Evolutionary conservation across 2,113 vertebrate genomes (phyloP).

Genomic region (Python bivittatus): DNA sequence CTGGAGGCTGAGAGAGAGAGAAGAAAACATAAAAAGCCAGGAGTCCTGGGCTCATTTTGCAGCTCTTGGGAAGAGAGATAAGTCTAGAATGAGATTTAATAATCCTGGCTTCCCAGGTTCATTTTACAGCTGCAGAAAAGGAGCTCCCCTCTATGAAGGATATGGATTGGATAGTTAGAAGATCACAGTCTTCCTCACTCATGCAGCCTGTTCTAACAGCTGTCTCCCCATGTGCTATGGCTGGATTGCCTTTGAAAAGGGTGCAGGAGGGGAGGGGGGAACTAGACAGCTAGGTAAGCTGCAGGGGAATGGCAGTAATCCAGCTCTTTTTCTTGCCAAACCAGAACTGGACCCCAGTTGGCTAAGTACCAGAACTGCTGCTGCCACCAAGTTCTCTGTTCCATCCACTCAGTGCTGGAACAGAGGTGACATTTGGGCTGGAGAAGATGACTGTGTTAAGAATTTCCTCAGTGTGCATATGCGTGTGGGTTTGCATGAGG

Average conservation of each 20-base stretch:
- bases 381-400: neutral
- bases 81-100: too few relatives aligned
- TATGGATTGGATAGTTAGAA: neutral
- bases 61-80: neutral
- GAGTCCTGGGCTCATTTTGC: neutral
- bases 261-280: rapidly evolving
- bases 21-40: neutral
- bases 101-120: neutral
- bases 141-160: neutral
- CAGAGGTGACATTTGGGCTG: neutral
- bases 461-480: neutral
- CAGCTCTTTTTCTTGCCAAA: constrained; percentile 15
- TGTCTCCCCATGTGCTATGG: neutral
- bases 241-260: neutral
- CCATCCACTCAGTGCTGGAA: neutral
- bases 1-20: rapidly evolving
- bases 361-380: neutral
- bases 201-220: neutral
- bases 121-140: neutral
- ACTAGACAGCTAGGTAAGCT: too few relatives aligned
- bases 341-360: constrained; percentile 52
- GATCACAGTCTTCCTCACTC: rapidly evolving
- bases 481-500: neutral
- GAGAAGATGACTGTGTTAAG: neutral
- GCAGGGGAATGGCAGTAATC: constrained; percentile 20